Evolutionary conservation across 2,888 invertebrate genomes (phyloP).

Genomic region (Amphipyra berbera): DNA sequence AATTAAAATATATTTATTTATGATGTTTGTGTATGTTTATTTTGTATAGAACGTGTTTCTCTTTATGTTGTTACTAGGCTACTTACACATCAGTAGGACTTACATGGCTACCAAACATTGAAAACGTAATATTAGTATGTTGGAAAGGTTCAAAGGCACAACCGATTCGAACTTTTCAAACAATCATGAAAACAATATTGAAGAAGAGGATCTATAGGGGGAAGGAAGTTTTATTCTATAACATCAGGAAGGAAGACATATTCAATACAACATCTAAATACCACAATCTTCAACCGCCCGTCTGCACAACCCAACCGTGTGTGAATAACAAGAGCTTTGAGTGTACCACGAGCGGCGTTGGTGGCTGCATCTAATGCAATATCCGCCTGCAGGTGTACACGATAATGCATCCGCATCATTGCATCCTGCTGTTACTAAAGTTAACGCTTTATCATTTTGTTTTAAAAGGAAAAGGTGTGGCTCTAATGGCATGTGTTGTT

Average conservation of each 20-base stretch:
- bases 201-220: no score
- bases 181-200: no score
- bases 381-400: conserved; percentile 79
- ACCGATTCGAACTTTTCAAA: no score
- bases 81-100: no score
- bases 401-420: conserved; percentile 77
- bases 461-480: conserved; percentile 43
- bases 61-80: no score
- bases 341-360: conserved; percentile 66
- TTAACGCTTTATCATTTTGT: conserved; percentile 53
- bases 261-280: neutral
- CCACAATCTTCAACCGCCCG: conserved; percentile 53
- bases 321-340: conserved; percentile 68
- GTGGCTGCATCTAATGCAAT: conserved; percentile 84
- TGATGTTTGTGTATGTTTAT: no score
- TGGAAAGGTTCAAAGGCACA: no score
- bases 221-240: no score
- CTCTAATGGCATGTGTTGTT: conserved; percentile 28
- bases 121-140: no score
- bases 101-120: no score
- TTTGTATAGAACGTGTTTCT: neutral
- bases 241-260: no score
- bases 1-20: neutral
- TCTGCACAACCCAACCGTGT: conserved; percentile 61
- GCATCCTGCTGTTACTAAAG: conserved; percentile 58